These are phyloP conservation scores for Stomorhina lunata DNA, from an alignment of 2,888 invertebrate genomes.

Conservation along the genomic window DNA sequence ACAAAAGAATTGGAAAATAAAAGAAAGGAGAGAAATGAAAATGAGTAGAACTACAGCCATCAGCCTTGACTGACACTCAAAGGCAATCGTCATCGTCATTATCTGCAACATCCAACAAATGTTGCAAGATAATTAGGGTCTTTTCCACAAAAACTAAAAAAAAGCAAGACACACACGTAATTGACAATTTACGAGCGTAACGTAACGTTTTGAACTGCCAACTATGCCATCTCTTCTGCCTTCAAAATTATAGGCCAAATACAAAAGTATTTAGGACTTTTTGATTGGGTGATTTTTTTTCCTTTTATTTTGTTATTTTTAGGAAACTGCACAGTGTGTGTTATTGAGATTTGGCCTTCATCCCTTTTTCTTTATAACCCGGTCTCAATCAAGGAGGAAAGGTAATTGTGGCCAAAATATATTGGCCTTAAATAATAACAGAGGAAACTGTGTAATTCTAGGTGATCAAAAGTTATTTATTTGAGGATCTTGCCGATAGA, in stretches of 20 bases:
- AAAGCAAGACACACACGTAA: conserved; percentile 18
- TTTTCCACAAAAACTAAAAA: conserved; percentile 36
- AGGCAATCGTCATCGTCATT: no score
- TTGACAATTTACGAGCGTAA: conserved; percentile 66
- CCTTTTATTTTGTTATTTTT: conserved; percentile 6
- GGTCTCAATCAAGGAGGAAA: conserved; percentile 57
- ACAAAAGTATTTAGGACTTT: conserved; percentile 52
- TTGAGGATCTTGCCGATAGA: background rate
- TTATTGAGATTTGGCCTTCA: conserved; percentile 46
- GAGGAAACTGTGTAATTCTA: conserved; percentile 61
- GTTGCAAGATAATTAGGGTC: conserved; percentile 63
- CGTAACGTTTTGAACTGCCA: conserved; percentile 28
- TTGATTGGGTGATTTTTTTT: no score
- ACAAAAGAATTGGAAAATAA: background rate
- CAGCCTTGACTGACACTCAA: conserved; percentile 43
- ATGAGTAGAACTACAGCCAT: conserved; percentile 16
- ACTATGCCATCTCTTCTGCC: background rate
- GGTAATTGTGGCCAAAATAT: conserved; percentile 65
- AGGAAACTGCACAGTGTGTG: no score
- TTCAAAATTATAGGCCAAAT: no score
- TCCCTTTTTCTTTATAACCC: conserved; percentile 35
- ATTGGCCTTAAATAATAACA: conserved; percentile 61
- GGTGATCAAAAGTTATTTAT: conserved; percentile 32
- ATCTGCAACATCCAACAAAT: no score
- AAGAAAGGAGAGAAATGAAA: background rate